Evolutionary conservation across 1,140 invertebrate genomes (phyloP), one percentile per base, ranked within the genome.

Genomic region (Penaeus vannamei): DNA sequence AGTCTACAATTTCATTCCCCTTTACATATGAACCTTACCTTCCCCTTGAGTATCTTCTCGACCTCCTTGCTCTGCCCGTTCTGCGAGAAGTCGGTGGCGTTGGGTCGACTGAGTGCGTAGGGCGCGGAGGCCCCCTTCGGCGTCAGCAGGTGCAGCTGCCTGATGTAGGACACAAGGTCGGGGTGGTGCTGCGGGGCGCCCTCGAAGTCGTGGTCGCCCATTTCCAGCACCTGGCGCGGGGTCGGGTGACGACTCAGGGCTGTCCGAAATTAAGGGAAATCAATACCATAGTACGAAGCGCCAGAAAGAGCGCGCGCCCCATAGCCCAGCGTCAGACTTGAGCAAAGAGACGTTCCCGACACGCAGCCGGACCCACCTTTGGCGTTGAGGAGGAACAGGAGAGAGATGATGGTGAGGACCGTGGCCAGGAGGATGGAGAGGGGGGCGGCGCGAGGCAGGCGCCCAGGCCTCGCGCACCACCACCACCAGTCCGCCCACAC

Each of bases 181-280:
- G 95, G 95, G 92, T 96, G 95, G 92, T 96, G 96, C 93, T 96
- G 96, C 3, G 95, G 93, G 23, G 96, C 95, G 90, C 94, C 94
- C 26, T 94, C 93, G 90, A 96, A 93, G 91, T 96, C 95, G 92
- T 96, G 95, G 92, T 96, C 96, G 91, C 95, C 95, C 8, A 90
- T 62, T 4, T 89, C 87, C 59, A 84, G 60, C 23, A 80, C 66
- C n/a, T 84, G 87, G 29, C 87, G 72, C 3, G 88, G 77, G 42
- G 62, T 66, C 20, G 84, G 42, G 29, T 66, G 77, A 23, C 83
- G 88, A 61, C 59, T 90, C 29, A 90, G 46, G 22, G 77, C 83
- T 90, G 83, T 10, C 2, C 12, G 10, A 64, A 81, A 36, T 5
- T 14, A 36, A 81, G 19, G 22, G 8, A 36, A 85, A 36, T 23